These are phyloP conservation scores for Eurystomus gularis DNA, from an alignment of 2,113 vertebrate species.

Conservation along the genomic window DNA sequence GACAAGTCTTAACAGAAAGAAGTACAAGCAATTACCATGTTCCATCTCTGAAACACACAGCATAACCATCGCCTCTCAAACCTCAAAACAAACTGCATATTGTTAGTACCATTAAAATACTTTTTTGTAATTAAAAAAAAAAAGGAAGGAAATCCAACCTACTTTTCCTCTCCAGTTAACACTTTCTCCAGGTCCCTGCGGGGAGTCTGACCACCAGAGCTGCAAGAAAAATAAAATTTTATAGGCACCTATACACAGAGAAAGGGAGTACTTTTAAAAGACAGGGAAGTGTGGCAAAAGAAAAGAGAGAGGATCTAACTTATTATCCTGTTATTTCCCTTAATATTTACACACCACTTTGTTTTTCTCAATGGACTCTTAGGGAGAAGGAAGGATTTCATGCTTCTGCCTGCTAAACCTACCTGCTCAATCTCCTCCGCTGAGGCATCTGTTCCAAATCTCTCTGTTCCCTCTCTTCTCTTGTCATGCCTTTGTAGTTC, in stretches of 20 bases:
- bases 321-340: background rate
- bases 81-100: background rate
- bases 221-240: constrained; percentile 52
- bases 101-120: background rate
- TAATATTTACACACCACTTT: background rate
- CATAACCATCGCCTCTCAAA: background rate
- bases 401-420: background rate
- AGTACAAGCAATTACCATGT: background rate
- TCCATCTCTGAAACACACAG: background rate
- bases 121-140: background rate
- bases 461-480: constrained; percentile 95
- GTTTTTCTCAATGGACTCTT: background rate
- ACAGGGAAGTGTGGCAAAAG: background rate
- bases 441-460: constrained; percentile 97
- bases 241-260: background rate
- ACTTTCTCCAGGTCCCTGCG: constrained; percentile 97
- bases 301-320: background rate
- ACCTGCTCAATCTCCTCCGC: constrained; percentile 89
- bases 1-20: background rate
- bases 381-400: background rate
- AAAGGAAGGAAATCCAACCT: constrained; percentile 65
- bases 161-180: constrained; percentile 97
- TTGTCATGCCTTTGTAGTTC: constrained; percentile 98
- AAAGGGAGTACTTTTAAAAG: background rate
- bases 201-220: constrained; percentile 95